A percentile compares a stretch with the other conserved stretches of the same genome.
Evolutionary conservation across 2,113 vertebrate genomes (phyloP).

Genomic region (Dipodomys ordii): DNA sequence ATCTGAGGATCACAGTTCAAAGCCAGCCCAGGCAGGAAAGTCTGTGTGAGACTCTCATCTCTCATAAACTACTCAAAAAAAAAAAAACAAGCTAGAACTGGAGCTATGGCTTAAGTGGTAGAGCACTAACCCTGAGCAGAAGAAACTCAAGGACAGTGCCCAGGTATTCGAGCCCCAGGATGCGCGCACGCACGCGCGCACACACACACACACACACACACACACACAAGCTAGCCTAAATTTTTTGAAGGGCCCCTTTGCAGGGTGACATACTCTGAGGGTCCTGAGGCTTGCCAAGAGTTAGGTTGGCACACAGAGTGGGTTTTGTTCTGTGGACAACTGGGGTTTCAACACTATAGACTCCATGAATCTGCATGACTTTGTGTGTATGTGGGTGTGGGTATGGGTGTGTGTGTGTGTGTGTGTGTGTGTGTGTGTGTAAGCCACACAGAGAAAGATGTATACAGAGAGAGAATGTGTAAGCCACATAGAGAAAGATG

Average conservation of each 20-base stretch:
- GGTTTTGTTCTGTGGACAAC: not conserved
- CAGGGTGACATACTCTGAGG: not conserved
- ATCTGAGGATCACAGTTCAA: too few species aligned
- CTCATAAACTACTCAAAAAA: too few species aligned
- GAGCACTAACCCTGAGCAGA: too few species aligned
- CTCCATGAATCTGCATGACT: not conserved
- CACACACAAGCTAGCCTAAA: not conserved
- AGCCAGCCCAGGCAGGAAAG: too few species aligned
- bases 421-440: not conserved
- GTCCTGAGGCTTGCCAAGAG: not conserved
- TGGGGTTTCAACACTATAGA: not conserved
- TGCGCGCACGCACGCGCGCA: too few species aligned
- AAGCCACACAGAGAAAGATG: not conserved
- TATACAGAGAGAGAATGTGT: too few species aligned
- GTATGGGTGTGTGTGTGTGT: not conserved
- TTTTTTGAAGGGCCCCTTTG: not conserved
- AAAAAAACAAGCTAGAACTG: too few species aligned
- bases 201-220: too few species aligned
- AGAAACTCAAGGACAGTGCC: too few species aligned
- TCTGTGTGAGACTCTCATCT: too few species aligned
- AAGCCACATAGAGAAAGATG: not conserved
- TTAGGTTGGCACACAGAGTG: not conserved
- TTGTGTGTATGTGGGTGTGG: not conserved
- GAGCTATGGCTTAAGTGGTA: too few species aligned
- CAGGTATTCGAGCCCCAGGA: too few species aligned